phyloP scores from a whole-genome alignment of 2,797 vertebrate genomes.

The Xiphorhynchus erythropygius region DNA sequence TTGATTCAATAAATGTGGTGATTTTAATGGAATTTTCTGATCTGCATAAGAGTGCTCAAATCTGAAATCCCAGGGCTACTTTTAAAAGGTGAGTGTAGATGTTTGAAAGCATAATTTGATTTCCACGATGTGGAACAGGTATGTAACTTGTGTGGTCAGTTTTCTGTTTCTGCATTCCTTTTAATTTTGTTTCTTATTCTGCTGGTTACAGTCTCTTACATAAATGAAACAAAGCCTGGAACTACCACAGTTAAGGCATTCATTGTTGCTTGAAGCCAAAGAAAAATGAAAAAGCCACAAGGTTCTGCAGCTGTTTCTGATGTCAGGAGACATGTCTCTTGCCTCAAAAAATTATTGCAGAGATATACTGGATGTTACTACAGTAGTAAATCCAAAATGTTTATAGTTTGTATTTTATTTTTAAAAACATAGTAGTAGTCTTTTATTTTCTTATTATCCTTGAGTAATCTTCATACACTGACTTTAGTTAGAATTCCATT shows the following conservation, averaged over 20 bases:
- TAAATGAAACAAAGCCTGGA: not conserved
- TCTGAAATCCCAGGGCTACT: not conserved
- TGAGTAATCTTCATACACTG: not conserved
- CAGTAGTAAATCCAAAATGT: not conserved
- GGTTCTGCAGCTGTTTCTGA: not conserved
- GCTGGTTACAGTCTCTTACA: not conserved
- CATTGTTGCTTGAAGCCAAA: not conserved
- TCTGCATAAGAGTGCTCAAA: not conserved
- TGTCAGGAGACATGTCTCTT: not conserved
- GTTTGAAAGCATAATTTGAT: not conserved
- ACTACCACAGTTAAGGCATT: not conserved
- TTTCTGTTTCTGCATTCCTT: not conserved
- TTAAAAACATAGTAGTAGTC: not conserved
- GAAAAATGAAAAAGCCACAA: not conserved
- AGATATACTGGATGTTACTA: not conserved
- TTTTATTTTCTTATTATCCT: not conserved
- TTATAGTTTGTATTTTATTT: not conserved
- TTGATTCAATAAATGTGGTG: not conserved
- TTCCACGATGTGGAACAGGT: accelerated
- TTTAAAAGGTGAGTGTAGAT: not conserved
- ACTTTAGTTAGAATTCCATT: not conserved
- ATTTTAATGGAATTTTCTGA: not conserved
- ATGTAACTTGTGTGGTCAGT: not conserved
- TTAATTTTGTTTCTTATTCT: not conserved
- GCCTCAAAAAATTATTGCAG: not conserved